Base-by-base conservation (phyloP, 1,140 invertebrate species). In the Drosophila tristis region DNA sequence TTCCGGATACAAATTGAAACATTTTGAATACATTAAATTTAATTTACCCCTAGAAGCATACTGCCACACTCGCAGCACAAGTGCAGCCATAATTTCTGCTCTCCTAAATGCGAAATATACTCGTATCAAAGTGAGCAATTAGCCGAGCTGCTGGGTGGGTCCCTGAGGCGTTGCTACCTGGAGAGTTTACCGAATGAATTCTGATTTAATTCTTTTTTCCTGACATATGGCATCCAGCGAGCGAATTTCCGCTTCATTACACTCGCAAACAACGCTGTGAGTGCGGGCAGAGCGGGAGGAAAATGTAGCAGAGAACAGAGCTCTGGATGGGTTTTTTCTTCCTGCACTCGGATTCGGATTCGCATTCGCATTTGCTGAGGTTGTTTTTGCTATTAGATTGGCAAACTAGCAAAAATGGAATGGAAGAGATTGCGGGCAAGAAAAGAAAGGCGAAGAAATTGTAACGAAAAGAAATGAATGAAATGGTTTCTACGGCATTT, bases 381-480 rank as follows among this genome's bases (percentile, higher is more conserved):
- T 53, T 66, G 56, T 84, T 64, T 67, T 76, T 66, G 49, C 78
- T 31, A 60, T 66, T 65, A 80, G 74, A 80, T 73, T 78, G 63
- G 60, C 58, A 74, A 67, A 58, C 57, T 70, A 70, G 66, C 66
- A 75, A 65, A 55, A 67, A 66, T 63, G 42, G n/a, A 63, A 47
- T 58, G 39, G 26, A 70, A 43, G 43, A 63, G 43, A 63, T 63
- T 57, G 43, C 61, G 53, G 29, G 47, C 25, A 49, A 35, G 13
- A 53, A 44, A 45, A 54, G 6, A 29, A 26, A 47, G 9, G 39
- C 35, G 35, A 39, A 39, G 35, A 39, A 39, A 39, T 39, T 39
- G 35, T 13, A 39, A 39, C 35, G 44, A 55, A 42, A 64, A 56
- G 58, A 72, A 73, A 74, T 62, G 61, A 74, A 71, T 45, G 53